Evolutionary conservation across 1,140 invertebrate species (phyloP).

Genomic region (Plodia interpunctella): DNA sequence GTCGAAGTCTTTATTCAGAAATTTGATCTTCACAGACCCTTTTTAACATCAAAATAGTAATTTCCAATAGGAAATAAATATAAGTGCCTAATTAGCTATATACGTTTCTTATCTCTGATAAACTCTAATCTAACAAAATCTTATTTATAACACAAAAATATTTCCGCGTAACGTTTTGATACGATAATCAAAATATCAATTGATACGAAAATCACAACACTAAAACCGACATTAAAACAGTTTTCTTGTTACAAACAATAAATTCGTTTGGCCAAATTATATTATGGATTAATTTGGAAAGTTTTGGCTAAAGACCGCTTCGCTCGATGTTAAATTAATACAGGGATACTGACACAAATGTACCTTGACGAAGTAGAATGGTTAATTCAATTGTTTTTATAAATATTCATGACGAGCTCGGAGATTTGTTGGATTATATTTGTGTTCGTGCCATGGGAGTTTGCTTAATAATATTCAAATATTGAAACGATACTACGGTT

Average conservation of each 20-base stretch:
- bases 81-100: too few species aligned
- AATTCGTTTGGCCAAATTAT: conserved; percentile 52
- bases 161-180: too few species aligned
- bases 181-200: neutral
- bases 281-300: conserved; percentile 44
- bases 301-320: conserved; percentile 33
- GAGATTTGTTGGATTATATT: conserved; percentile 6
- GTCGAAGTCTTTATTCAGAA: too few species aligned
- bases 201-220: conserved; percentile 3
- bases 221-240: conserved; percentile 29
- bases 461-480: neutral
- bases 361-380: conserved; percentile 15
- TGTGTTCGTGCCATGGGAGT: neutral
- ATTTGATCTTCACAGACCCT: neutral
- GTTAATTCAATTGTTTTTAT: conserved; percentile 27
- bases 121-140: neutral
- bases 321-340: conserved; percentile 48
- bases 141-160: neutral
- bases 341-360: conserved; percentile 16
- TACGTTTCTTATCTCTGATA: too few species aligned
- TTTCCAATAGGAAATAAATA: too few species aligned
- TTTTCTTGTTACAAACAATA: conserved; percentile 48
- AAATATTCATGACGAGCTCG: conserved; percentile 28
- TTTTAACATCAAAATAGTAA: neutral
- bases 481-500: too few species aligned